These are phyloP conservation scores for Yponomeuta evonymella DNA, from an alignment of 2,888 invertebrate species.

Conservation along the genomic window DNA sequence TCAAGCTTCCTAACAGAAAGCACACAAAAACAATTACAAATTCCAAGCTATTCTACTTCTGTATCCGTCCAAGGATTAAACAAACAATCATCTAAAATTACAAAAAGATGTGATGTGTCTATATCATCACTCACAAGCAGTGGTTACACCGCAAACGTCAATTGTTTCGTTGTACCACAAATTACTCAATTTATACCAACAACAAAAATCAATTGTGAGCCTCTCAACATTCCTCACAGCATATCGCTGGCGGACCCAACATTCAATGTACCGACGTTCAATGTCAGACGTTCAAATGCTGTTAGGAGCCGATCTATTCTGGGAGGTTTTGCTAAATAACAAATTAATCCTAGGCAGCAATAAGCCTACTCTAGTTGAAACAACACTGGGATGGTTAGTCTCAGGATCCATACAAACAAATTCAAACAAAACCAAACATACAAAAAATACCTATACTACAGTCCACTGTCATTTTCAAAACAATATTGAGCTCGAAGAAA, in stretches of 20 bases:
- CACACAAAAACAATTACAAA: constrained; percentile 11
- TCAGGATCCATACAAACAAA: constrained; percentile 15
- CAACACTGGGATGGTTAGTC: constrained; percentile 21
- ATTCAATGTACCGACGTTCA: constrained; percentile 9
- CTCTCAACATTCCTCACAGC: constrained; percentile 16
- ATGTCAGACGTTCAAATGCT: constrained; percentile 18
- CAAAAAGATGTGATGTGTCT: constrained; percentile 11
- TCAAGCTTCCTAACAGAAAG: constrained; percentile 15
- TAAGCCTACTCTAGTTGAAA: constrained; percentile 17
- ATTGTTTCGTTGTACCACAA: constrained; percentile 19
- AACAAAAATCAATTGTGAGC: constrained; percentile 4
- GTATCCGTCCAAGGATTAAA: constrained; percentile 12
- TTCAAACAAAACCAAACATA: not conserved
- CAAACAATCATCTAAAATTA: constrained; percentile 4
- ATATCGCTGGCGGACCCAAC: constrained; percentile 22
- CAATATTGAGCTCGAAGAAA: constrained; percentile 9
- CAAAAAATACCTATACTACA: constrained; percentile 2
- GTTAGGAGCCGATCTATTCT: constrained; percentile 21
- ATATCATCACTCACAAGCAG: constrained; percentile 14
- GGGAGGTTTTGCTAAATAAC: constrained; percentile 13
- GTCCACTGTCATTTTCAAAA: constrained; percentile 9
- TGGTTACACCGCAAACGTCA: constrained; percentile 15
- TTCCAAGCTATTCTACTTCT: constrained; percentile 10
- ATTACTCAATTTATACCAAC: constrained; percentile 20
- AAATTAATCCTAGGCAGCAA: constrained; percentile 14